phyloP scores from a whole-genome alignment of 2,888 invertebrate species.

The Idaea aversata region DNA sequence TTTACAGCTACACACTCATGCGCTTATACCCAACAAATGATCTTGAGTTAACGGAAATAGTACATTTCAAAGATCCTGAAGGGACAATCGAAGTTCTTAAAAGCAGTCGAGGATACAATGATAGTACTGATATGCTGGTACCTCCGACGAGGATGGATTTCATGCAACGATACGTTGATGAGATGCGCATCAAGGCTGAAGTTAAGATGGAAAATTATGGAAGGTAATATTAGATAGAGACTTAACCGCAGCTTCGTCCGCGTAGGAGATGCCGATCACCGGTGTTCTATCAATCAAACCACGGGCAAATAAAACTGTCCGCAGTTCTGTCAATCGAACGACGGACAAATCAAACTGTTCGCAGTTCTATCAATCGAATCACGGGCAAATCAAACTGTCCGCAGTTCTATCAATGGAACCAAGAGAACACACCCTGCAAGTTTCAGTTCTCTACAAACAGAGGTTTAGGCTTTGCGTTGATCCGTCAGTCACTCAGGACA shows the following conservation, averaged over 20 bases:
- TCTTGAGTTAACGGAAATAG: conserved; percentile 41
- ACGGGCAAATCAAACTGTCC: no score
- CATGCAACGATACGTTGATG: conserved; percentile 43
- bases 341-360: no score
- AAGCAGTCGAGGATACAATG: conserved; percentile 52
- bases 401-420: no score
- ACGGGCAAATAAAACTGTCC: no score
- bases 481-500: no score
- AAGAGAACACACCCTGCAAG: no score
- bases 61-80: conserved; percentile 42
- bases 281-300: conserved; percentile 6
- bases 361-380: no score
- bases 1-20: conserved; percentile 57
- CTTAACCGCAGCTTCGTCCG: neutral
- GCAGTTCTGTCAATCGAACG: no score
- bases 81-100: conserved; percentile 55
- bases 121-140: conserved; percentile 62
- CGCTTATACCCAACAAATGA: conserved; percentile 45
- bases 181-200: conserved; percentile 38
- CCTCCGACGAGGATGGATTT: conserved; percentile 39
- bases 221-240: conserved; percentile 41
- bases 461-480: no score
- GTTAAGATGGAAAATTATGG: conserved; percentile 55
- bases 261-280: no score
- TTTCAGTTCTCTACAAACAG: no score